Evolutionary conservation across 2,888 invertebrate species (phyloP).

Genomic region (Ditula angustiorana): DNA sequence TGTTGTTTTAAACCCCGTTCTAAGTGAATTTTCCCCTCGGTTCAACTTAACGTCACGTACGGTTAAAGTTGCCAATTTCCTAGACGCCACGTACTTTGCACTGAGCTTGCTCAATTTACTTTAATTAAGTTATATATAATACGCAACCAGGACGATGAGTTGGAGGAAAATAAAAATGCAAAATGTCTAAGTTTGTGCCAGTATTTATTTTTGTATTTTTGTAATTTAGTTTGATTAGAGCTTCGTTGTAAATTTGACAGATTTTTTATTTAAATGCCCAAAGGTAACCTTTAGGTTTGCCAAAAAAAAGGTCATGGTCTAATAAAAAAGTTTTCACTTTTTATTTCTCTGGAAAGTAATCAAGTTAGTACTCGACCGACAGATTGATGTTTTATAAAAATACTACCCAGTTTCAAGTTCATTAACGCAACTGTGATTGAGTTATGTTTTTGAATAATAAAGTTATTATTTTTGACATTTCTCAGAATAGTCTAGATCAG

Average conservation of each 20-base stretch:
- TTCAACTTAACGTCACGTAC: conserved; percentile 36
- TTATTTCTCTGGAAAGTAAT: neutral
- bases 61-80: conserved; percentile 35
- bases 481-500: neutral
- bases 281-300: no score
- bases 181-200: neutral
- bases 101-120: conserved; percentile 19
- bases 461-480: neutral
- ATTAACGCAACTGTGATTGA: neutral
- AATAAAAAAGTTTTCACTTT: no score
- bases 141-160: neutral
- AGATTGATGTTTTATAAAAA: no score
- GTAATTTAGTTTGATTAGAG: no score
- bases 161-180: neutral
- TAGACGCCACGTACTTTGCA: conserved; percentile 22
- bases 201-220: no score
- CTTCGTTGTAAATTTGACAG: no score
- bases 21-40: conserved; percentile 36
- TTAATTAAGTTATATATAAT: conserved; percentile 28
- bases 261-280: neutral
- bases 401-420: neutral
- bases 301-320: no score
- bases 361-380: no score
- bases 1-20: conserved; percentile 22
- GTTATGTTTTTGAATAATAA: neutral